Base-by-base conservation (phyloP, 1,140 invertebrate genomes). In the Metaphire vulgaris region DNA sequence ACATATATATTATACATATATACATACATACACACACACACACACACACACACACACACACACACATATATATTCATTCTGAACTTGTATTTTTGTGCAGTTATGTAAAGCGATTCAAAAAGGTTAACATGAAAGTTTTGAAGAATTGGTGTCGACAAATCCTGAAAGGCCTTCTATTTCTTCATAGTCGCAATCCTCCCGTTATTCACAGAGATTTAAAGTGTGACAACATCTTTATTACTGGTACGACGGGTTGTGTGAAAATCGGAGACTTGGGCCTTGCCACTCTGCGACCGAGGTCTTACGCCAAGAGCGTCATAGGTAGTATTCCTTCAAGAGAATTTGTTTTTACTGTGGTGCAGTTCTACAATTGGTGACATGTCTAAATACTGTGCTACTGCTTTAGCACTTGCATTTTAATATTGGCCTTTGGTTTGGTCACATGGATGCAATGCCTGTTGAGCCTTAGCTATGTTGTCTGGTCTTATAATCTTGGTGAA, bases 191-290 rank as follows among this genome's bases (percentile, higher is more conserved):
- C 80, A 92, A 93, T 74, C 97, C 97, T 64, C 96, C 97, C 69
- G 98, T 99, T 80, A 99, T 99, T 84, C 98, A 99, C 88, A 90
- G 90, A 30, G 90, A 91, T 82, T 83, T 91, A 26, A 91, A 91
- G 82, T 99, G 98, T 89, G 98, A 99, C 89, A 99, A 99, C 89
- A 99, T 99, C 87, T 99, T 99, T 88, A 99, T 99, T 83, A 99
- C 97, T 74, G 97, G 88, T 34, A 87, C 88, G 56, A 89, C 87
- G 21, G 88, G 96, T 78, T 96, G 93, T 81, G 97, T 99, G 1
- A 99, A 99, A 89, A 99, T 99, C 84, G 98, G 98, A 28, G 98
- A 99, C 89, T 89, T 99, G 72, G 98, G 98, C 28, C 88, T 99
- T 73, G 98, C 98, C 28, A 99, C 97, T 16, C 88, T 99, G 68